phyloP scores from a whole-genome alignment of 2,797 vertebrate species.

The Muscicapa striata region DNA sequence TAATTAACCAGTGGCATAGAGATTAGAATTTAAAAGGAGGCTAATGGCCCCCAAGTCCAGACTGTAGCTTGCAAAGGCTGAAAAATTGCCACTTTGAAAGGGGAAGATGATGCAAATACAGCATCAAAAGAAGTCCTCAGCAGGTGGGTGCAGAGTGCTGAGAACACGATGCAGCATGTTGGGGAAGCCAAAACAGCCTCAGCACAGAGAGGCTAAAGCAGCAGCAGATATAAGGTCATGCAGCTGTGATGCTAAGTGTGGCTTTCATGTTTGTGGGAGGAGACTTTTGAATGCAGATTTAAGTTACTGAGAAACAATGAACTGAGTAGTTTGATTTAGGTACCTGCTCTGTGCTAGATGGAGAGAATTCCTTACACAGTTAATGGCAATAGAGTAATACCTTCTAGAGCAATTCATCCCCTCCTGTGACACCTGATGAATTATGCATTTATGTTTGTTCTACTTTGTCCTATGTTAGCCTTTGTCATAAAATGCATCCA shows the following conservation, averaged over 20 bases:
- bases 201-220: not conserved
- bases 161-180: accelerated
- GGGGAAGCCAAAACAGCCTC: not conserved
- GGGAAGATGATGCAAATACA: not conserved
- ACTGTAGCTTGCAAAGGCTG: not conserved
- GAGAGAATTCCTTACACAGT: not conserved
- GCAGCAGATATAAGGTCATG: not conserved
- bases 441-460: not conserved
- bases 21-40: not conserved
- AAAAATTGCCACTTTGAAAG: not conserved
- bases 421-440: not conserved
- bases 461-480: not conserved
- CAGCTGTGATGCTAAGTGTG: not conserved
- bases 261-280: not conserved
- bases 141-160: not conserved
- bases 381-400: not conserved
- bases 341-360: not conserved
- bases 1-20: not conserved
- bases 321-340: not conserved
- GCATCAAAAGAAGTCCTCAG: not conserved
- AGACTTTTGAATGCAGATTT: not conserved
- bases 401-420: not conserved
- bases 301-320: not conserved
- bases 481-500: not conserved
- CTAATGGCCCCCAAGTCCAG: not conserved